Conservation (phyloP, 2,797 vertebrate species). For the Sebastes aleutianus region DNA sequence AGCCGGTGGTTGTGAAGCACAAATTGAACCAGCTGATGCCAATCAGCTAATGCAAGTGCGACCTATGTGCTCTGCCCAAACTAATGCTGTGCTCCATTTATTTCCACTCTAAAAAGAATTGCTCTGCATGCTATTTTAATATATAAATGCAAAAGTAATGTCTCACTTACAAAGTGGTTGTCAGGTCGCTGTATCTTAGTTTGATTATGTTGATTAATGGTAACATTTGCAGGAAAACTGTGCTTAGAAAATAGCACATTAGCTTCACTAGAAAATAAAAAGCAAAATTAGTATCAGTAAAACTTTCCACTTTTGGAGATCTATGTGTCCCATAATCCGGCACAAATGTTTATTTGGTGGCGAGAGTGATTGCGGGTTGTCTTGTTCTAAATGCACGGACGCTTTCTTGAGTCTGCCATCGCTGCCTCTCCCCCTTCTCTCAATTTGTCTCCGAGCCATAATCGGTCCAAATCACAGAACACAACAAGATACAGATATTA, state of each 20-base stretch:
- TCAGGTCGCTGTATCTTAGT: conserved; percentile 8
- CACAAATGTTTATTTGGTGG: background rate
- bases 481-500: background rate
- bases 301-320: conserved; percentile 3
- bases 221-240: conserved; percentile 14
- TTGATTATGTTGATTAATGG: conserved; percentile 42
- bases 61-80: conserved; percentile 8
- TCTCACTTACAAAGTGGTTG: conserved; percentile 16
- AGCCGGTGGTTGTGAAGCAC: background rate
- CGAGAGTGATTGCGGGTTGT: background rate
- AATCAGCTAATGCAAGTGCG: conserved; percentile 35
- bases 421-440: background rate
- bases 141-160: conserved; percentile 30
- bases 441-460: background rate
- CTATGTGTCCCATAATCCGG: background rate
- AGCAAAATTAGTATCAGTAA: background rate
- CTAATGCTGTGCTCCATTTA: conserved; percentile 18
- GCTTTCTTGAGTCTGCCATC: background rate
- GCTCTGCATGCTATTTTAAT: conserved; percentile 10
- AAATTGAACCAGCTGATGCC: background rate
- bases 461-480: background rate
- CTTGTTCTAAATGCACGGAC: background rate
- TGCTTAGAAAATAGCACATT: background rate
- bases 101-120: conserved; percentile 11
- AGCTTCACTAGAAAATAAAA: background rate